Base-by-base conservation (phyloP, 2,888 invertebrate genomes). In the Stenurella melanura region DNA sequence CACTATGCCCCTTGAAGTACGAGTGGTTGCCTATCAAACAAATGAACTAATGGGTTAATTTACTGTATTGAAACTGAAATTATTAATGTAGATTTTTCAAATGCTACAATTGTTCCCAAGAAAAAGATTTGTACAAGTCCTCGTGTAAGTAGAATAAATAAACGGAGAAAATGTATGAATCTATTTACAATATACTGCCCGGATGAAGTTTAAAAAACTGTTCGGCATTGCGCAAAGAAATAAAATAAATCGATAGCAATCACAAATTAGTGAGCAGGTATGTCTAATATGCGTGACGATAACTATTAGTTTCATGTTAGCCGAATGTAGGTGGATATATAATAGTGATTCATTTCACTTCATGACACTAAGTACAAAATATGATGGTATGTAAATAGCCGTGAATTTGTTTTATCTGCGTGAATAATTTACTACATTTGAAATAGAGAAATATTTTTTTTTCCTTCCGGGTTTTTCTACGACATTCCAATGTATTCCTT, bases 251-350 rank as follows among this genome's bases (percentile, higher is more conserved):
- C 70, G 80, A 78, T 75, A 72, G 72, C 34, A 66, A 78, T 73
- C 76, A 78, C 63, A 70, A 73, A 54, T 74, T 66, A 73, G 75
- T 56, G 34, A 57, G 57, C 18, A 73, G 60, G 26, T 63, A 19
- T 56, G 78, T 73, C 69, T 75, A 72, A 72, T 69, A 73, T 76
- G 76, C 73, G 76, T 78, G 78, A 76, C 80, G 66, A 75, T 34
- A 76, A 11, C 63, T 75, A 78, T 80, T 80, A 78, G 73, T 75
- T 69, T 77, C 70, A 71, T 63, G 73, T 71, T 74, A 78, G 67
- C 7, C n/a, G 17, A 69, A 61, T 70, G 72, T 76, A 50, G 78
- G 78, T 74, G 68, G 63, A 80, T 73, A 76, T 73, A 75, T 30
- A 75, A 74, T 76, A 75, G 60, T 76, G 68, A 77, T 74, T 77